Evolutionary conservation across 2,888 invertebrate species (phyloP).

Genomic region (Erannis defoliaria): DNA sequence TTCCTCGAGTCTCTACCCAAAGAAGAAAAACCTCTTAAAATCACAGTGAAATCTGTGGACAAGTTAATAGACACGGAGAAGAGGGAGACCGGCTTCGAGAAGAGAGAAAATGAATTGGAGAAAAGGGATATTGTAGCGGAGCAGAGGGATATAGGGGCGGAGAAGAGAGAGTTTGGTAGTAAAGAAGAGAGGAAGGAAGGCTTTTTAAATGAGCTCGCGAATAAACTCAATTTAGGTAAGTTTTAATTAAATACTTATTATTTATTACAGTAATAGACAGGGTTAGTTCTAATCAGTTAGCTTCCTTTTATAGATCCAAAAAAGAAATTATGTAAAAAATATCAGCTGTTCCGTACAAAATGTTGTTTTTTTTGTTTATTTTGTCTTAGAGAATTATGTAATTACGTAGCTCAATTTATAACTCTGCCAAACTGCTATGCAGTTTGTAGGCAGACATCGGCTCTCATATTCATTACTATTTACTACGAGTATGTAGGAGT

Average conservation of each 20-base stretch:
- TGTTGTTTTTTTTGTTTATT: too few relatives aligned
- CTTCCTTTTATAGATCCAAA: too few relatives aligned
- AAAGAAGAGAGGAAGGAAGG: slow-evolving; percentile 42
- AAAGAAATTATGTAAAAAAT: too few relatives aligned
- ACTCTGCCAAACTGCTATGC: too few relatives aligned
- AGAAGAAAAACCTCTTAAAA: slow-evolving; percentile 63
- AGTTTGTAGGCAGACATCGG: too few relatives aligned
- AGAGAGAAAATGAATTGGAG: slow-evolving; percentile 1
- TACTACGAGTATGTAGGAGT: too few relatives aligned
- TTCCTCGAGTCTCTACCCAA: slow-evolving; percentile 75
- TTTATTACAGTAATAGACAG: neutral
- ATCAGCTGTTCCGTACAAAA: too few relatives aligned
- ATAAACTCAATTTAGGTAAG: slow-evolving; percentile 64
- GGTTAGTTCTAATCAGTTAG: too few relatives aligned
- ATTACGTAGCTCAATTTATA: too few relatives aligned
- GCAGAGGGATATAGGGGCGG: slow-evolving; percentile 10
- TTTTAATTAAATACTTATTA: slow-evolving; percentile 12
- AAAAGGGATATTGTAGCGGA: neutral
- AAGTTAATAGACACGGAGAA: slow-evolving; percentile 55
- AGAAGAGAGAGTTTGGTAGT: slow-evolving; percentile 40
- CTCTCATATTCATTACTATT: too few relatives aligned
- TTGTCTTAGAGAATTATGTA: too few relatives aligned
- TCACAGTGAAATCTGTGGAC: slow-evolving; percentile 73
- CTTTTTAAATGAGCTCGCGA: slow-evolving; percentile 55
- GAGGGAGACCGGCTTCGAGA: neutral